Percentiles rank a stretch among this genome's conserved stretches.
Conservation (phyloP, 2,113 vertebrate genomes). For the Murina feae region DNA sequence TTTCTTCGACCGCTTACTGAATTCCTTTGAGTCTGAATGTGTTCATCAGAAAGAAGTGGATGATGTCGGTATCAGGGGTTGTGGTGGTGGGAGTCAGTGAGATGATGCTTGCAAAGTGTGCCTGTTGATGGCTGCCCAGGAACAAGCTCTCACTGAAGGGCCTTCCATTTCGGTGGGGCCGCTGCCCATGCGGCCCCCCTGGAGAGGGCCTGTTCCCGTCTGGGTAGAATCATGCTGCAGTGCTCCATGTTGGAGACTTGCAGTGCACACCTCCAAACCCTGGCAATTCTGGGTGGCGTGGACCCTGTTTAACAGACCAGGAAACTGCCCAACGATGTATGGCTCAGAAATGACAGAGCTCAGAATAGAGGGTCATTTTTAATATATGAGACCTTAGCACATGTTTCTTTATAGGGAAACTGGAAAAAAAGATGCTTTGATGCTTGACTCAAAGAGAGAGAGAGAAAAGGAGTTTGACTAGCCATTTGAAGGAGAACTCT, state of each 20-base stretch:
- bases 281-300: not conserved
- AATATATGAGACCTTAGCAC: not conserved
- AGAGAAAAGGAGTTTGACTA: not conserved
- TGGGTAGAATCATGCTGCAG: not conserved
- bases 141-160: not conserved
- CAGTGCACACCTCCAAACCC: not conserved
- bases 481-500: not conserved
- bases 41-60: not conserved
- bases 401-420: not conserved
- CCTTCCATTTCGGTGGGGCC: not conserved
- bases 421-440: not conserved
- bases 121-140: not conserved
- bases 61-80: not conserved
- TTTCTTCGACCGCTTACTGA: not conserved
- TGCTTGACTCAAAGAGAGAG: constrained; percentile 28
- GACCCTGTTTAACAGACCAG: not conserved
- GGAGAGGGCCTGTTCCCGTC: not conserved
- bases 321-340: not conserved
- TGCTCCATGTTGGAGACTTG: not conserved
- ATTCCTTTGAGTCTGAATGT: not conserved
- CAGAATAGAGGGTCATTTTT: not conserved
- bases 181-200: not conserved
- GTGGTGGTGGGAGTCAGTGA: not conserved
- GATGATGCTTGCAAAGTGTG: not conserved
- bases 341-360: not conserved